phyloP scores from a whole-genome alignment of 2,113 vertebrate genomes.

The Dromaius novaehollandiae region DNA sequence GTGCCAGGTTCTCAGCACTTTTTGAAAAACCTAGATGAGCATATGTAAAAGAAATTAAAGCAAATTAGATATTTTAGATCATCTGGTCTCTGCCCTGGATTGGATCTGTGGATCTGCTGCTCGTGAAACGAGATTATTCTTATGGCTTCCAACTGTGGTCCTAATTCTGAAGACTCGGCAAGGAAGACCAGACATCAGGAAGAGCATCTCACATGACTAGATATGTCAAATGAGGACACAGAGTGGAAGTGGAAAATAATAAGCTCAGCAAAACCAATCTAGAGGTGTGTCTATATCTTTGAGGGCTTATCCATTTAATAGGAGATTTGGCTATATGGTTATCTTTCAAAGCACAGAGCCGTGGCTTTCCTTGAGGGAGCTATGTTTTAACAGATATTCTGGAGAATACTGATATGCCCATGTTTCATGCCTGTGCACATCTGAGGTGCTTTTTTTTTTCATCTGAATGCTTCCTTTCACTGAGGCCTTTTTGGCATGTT shows the following conservation, averaged over 20 bases:
- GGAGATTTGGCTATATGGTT: background rate
- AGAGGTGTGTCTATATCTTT: background rate
- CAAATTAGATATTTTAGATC: background rate
- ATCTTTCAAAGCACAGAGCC: background rate
- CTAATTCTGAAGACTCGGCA: conserved; percentile 30
- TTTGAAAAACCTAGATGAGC: background rate
- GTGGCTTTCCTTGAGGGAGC: background rate
- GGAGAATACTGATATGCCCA: background rate
- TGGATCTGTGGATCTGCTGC: background rate
- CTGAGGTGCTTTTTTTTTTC: background rate
- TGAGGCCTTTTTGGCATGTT: background rate
- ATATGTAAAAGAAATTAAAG: background rate
- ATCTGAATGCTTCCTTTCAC: background rate
- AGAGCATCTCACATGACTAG: background rate
- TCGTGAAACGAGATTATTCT: background rate
- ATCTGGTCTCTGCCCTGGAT: background rate
- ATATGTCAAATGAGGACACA: background rate
- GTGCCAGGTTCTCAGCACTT: background rate
- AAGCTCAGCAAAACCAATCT: background rate
- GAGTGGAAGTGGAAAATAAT: background rate
- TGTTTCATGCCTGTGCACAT: background rate
- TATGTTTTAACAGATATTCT: background rate
- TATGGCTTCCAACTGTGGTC: background rate
- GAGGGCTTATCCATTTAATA: background rate
- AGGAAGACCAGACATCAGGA: background rate